Base-by-base conservation (phyloP, 1,140 invertebrate genomes). In the Rhizoglyphus robini region DNA sequence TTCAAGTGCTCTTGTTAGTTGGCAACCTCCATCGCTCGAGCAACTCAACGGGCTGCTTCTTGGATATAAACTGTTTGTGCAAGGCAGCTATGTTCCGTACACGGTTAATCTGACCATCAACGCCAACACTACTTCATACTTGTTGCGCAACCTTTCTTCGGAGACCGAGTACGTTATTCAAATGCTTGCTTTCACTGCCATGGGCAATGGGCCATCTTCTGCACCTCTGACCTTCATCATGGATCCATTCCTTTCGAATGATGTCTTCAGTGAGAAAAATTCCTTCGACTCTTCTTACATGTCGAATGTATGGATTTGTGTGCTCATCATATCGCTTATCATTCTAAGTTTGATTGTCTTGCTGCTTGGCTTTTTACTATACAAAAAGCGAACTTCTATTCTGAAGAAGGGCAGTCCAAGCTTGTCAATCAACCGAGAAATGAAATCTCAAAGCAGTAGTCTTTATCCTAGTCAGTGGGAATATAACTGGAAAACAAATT, bases 41-140 rank as follows among this genome's bases (percentile, higher is more conserved):
- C 83, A 88, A 66, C 83, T 87, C 69, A 91, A 91, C 77, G 89
- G 89, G 48, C 79, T 86, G 70, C 77, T 92, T 4, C 79, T 84
- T 65, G 88, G 88, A 54, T 92, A 90, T 71, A 86, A 87, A 78
- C 86, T 90, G 69, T 75, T 68, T 68, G 48, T 49, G 48, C 27
- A 60, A 47, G 80, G 74, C 79, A 81, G 79, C 67, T 79, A 81
- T 34, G 80, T 81, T 65, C 81, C 82, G 69, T 77, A 84, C 13
- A 73, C 86, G 32, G 83, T 84, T 27, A 85, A 87, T 68, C 81
- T 85, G 76, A 81, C 82, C 1, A 76, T 87, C 4, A 88, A 88
- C 73, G 82, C 85, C 3, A 83, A 83, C 4, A 85, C 84, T 0
- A 85, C 81, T 5, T 83, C 83, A 0, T 80, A 87, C 5, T 76